Percentiles rank a stretch among this genome's conserved stretches.
Conservation (phyloP, 1,140 invertebrate genomes). For the Tetragnatha versicolor region DNA sequence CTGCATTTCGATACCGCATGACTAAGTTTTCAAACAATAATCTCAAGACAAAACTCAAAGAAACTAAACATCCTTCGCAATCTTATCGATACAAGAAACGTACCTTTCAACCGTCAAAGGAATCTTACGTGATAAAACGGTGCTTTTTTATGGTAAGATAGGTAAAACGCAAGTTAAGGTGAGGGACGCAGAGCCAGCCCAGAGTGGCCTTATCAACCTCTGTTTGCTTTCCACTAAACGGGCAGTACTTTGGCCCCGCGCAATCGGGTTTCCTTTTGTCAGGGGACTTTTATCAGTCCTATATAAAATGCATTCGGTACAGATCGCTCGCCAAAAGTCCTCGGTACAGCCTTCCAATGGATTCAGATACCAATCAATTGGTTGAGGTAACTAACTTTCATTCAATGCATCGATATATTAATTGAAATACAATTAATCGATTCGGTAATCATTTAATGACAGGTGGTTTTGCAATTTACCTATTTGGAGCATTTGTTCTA, state of each 20-base stretch:
- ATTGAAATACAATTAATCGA: too few relatives aligned
- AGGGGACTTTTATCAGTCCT: conserved; percentile 27
- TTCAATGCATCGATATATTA: too few relatives aligned
- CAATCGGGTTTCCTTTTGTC: conserved; percentile 42
- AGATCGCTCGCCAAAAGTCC: conserved; percentile 1
- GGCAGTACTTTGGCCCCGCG: conserved; percentile 26
- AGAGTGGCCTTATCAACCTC: conserved; percentile 16
- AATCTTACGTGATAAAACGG: conserved; percentile 25
- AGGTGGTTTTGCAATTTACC: too few relatives aligned
- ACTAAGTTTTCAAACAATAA: too few relatives aligned
- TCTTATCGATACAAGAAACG: conserved; percentile 23
- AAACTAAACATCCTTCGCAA: conserved; percentile 4
- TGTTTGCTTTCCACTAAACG: conserved; percentile 45
- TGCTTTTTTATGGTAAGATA: conserved; percentile 35
- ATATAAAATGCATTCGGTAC: conserved; percentile 14
- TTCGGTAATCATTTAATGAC: too few relatives aligned
- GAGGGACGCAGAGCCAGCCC: conserved; percentile 37
- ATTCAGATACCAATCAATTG: too few relatives aligned
- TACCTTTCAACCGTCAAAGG: conserved; percentile 33
- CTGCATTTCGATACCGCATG: too few relatives aligned
- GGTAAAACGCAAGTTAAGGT: conserved; percentile 19
- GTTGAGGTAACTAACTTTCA: too few relatives aligned
- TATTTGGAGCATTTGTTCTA: too few relatives aligned
- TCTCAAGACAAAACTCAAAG: conserved; percentile 6
- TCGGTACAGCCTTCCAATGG: too few relatives aligned